Conservation (phyloP, 2,888 invertebrate genomes). For the Harpalus rufipes region DNA sequence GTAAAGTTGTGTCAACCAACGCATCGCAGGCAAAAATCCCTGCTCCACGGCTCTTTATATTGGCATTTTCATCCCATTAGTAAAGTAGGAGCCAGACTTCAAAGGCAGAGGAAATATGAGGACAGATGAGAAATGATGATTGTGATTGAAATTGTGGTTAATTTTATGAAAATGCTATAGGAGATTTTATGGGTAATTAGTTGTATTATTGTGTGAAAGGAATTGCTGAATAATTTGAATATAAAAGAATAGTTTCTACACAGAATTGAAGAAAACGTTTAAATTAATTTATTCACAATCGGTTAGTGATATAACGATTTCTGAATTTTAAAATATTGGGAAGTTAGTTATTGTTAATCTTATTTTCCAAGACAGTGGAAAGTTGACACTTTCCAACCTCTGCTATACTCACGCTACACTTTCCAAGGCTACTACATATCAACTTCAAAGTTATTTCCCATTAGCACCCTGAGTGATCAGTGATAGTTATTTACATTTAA, state of each 20-base stretch:
- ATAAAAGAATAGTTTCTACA: background rate
- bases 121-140: constrained; percentile 32
- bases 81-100: background rate
- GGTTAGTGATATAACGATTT: too few species aligned
- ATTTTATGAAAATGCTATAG: background rate
- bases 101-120: constrained; percentile 4
- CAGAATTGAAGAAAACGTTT: too few species aligned
- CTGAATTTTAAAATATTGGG: too few species aligned
- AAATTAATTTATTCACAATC: too few species aligned
- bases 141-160: background rate
- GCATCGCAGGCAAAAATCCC: constrained; percentile 12
- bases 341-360: too few species aligned
- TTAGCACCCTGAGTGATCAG: too few species aligned
- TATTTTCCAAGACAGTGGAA: too few species aligned
- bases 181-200: background rate
- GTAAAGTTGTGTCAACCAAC: constrained; percentile 23
- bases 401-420: too few species aligned
- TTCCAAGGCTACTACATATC: too few species aligned
- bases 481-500: too few species aligned
- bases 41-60: constrained; percentile 18
- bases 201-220: background rate
- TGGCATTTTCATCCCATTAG: constrained; percentile 51
- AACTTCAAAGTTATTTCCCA: too few species aligned
- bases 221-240: background rate
- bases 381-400: too few species aligned